These are phyloP conservation scores for Cactoblastis cactorum DNA, from an alignment of 2,888 invertebrate species.

Conservation along the genomic window DNA sequence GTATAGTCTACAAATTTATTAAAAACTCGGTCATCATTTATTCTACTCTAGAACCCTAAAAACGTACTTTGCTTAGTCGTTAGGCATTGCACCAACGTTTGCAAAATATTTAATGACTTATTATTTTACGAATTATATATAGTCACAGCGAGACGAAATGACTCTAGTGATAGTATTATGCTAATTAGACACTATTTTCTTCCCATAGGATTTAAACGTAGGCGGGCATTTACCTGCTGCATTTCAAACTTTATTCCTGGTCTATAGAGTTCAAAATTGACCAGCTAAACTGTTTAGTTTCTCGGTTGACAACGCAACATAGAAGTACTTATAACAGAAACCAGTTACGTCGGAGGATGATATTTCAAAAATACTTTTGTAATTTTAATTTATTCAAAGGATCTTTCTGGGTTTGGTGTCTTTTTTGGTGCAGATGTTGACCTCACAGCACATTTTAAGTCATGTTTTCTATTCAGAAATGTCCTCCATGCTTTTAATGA, in stretches of 20 bases:
- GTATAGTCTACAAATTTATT: too few relatives aligned
- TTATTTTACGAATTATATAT: constrained; percentile 6
- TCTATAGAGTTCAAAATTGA: not conserved
- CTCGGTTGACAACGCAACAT: not conserved
- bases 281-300: not conserved
- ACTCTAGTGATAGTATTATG: not conserved
- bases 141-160: not conserved
- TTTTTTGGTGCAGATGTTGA: too few relatives aligned
- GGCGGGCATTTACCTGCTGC: not conserved
- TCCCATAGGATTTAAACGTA: not conserved
- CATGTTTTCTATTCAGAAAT: too few relatives aligned
- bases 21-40: too few relatives aligned
- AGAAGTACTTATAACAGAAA: not conserved
- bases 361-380: not conserved
- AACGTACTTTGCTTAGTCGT: too few relatives aligned
- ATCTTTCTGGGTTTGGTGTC: not conserved
- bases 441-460: too few relatives aligned
- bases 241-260: not conserved
- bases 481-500: too few relatives aligned
- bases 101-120: constrained; percentile 1
- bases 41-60: too few relatives aligned
- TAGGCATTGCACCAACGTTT: not conserved
- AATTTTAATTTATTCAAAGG: not conserved
- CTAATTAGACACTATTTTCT: not conserved
- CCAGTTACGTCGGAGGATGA: not conserved